Base-by-base conservation (phyloP, 2,888 invertebrate species). In the Phortica magna region DNA sequence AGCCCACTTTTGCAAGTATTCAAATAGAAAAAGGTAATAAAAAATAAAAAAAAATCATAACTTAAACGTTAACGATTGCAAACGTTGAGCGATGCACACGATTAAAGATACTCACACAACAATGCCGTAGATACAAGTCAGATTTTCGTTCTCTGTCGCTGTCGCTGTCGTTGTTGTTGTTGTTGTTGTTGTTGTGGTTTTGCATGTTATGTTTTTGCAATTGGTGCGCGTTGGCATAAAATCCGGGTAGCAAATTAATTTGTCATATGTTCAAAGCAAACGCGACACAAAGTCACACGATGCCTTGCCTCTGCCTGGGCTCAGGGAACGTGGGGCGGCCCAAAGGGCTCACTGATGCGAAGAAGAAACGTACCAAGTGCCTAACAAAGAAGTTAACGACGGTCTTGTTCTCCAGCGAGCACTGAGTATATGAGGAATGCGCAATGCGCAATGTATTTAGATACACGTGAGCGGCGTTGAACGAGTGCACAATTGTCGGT, bases 221-320 rank as follows among this genome's bases (percentile, higher is more conserved):
- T 61, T 74, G 14, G 43, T 59, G 19, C 80, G 57, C 80, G 78
- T 22, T 22, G 17, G 17, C 77, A 80, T 70, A 70, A 76, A 88
- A 82, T 88, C 83, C 82, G 84, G 84, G 81, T 87, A 89, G 84
- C 88, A 88, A 88, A 88, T 88, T 88, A 89, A 89, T 89, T 88
- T 87, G 84, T 88, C 88, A 89, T 84, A 87, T 61, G 61, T 61
- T 17, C 10, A 89, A 83, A 84, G 83, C 81, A 83, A 84, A 86
- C 82, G 80, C 81, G 79, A 76, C 84, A 85, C 80, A 82, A 84
- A 85, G 83, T 88, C 88, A 85, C 85, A 86, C 88, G 85, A 83
- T 85, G 76, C 81, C 75, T 74, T 31, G 76, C 74, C 77, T 77
- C 7, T 9, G 7, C 12, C 7, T 61, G 9, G 61, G 7, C 10